These are phyloP conservation scores for Taxidea taxus DNA, from an alignment of 2,113 vertebrate species.

Conservation along the genomic window DNA sequence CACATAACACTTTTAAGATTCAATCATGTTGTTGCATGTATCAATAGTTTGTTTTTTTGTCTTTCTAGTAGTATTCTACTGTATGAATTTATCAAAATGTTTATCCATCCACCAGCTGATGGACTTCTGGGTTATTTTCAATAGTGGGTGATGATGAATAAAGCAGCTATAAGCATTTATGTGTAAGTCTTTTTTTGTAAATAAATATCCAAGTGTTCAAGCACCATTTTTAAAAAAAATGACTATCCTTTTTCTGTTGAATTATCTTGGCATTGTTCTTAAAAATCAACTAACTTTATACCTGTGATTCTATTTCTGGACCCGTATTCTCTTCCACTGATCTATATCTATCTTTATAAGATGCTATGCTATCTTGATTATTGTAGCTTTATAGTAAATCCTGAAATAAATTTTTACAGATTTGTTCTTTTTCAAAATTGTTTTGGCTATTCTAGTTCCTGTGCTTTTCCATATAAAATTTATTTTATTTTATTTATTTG, in stretches of 20 bases:
- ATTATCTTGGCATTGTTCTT: background rate
- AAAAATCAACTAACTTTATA: background rate
- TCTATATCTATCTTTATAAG: background rate
- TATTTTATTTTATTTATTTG: too few relatives aligned
- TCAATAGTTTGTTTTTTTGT: background rate
- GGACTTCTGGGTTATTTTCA: background rate
- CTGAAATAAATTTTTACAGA: background rate
- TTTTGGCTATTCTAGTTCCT: background rate
- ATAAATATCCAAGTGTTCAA: background rate
- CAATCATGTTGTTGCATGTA: background rate
- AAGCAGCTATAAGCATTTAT: background rate
- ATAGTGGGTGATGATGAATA: background rate
- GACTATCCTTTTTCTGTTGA: background rate
- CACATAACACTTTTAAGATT: background rate
- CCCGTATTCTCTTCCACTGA: background rate
- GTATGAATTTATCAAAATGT: background rate
- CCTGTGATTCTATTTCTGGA: background rate
- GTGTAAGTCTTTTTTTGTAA: background rate
- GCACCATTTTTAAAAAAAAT: background rate
- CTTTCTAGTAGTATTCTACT: background rate
- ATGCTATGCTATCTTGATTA: background rate
- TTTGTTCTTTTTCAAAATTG: background rate
- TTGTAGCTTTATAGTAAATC: background rate
- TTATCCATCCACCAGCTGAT: background rate
- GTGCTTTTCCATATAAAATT: background rate